These are phyloP conservation scores for Neodon shergylaensis DNA, from an alignment of 2,113 vertebrate species.

Conservation along the genomic window DNA sequence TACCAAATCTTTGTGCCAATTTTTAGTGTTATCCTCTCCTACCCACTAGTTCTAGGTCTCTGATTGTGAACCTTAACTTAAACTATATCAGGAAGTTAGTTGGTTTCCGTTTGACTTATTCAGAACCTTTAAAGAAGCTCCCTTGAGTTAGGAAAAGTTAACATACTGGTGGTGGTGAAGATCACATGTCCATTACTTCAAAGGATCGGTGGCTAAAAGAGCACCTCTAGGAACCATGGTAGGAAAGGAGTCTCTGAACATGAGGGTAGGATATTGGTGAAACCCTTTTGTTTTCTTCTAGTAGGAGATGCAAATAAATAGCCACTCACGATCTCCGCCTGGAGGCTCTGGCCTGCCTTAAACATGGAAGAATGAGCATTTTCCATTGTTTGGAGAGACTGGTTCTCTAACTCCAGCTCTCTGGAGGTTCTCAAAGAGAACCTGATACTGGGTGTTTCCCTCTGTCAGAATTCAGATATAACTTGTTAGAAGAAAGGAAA, in stretches of 20 bases:
- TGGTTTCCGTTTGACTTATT: slow-evolving; percentile 58
- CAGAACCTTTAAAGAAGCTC: slow-evolving; percentile 10
- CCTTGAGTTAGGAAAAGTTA: slow-evolving; percentile 36
- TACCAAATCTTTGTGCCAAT: slow-evolving; percentile 7
- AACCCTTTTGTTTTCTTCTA: not conserved
- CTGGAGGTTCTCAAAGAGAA: slow-evolving; percentile 19
- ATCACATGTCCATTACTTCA: not conserved
- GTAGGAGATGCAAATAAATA: slow-evolving; percentile 57
- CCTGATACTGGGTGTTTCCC: not conserved
- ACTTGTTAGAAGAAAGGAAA: not conserved
- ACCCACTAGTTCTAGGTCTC: not conserved
- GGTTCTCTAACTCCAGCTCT: slow-evolving; percentile 42
- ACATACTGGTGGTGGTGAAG: slow-evolving; percentile 33
- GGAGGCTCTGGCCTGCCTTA: slow-evolving; percentile 36
- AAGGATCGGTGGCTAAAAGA: not conserved
- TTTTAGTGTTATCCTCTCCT: slow-evolving; percentile 21
- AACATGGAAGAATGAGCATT: slow-evolving; percentile 25
- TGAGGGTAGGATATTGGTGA: not conserved
- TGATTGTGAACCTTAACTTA: slow-evolving; percentile 43
- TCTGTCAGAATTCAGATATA: not conserved
- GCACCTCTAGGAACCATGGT: not conserved
- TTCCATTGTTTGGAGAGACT: not conserved
- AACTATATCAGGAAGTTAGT: slow-evolving; percentile 35
- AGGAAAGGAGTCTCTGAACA: slow-evolving; percentile 26
- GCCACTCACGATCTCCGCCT: not conserved